Evolutionary conservation across 2,888 invertebrate genomes (phyloP).

Genomic region (Xiphydria camelus): DNA sequence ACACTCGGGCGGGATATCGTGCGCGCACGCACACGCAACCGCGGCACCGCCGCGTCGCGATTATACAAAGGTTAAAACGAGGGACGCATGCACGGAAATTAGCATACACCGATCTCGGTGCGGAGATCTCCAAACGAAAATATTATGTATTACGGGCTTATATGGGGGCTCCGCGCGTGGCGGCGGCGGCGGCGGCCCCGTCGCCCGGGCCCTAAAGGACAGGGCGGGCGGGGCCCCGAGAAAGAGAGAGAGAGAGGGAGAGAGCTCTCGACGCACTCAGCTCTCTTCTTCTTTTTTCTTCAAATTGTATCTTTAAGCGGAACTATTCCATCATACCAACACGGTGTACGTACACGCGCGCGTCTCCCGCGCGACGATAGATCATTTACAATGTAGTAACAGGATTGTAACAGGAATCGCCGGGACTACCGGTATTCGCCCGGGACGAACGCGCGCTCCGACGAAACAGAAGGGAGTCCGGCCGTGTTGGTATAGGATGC

Average conservation of each 20-base stretch:
- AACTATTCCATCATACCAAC: slow-evolving; percentile 35
- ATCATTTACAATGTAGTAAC: slow-evolving; percentile 10
- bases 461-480: no score
- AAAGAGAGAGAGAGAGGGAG: background rate
- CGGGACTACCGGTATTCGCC: background rate
- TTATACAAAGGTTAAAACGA: slow-evolving; percentile 23
- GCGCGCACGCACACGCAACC: slow-evolving; percentile 6
- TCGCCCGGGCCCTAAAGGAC: slow-evolving; percentile 23
- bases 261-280: slow-evolving; percentile 17
- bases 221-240: slow-evolving; percentile 16
- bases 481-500: no score
- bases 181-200: no score
- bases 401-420: background rate
- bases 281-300: slow-evolving; percentile 9
- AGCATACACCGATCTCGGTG: slow-evolving; percentile 41
- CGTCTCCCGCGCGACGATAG: slow-evolving; percentile 4
- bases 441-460: background rate
- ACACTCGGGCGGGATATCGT: slow-evolving; percentile 25
- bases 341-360: slow-evolving; percentile 27
- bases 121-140: slow-evolving; percentile 36
- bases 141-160: slow-evolving; percentile 35
- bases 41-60: background rate
- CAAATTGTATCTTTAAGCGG: slow-evolving; percentile 28
- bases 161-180: no score
- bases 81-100: slow-evolving; percentile 34